Evolutionary conservation across 2,888 invertebrate species (phyloP).

Genomic region (Chrysolina haemoptera): DNA sequence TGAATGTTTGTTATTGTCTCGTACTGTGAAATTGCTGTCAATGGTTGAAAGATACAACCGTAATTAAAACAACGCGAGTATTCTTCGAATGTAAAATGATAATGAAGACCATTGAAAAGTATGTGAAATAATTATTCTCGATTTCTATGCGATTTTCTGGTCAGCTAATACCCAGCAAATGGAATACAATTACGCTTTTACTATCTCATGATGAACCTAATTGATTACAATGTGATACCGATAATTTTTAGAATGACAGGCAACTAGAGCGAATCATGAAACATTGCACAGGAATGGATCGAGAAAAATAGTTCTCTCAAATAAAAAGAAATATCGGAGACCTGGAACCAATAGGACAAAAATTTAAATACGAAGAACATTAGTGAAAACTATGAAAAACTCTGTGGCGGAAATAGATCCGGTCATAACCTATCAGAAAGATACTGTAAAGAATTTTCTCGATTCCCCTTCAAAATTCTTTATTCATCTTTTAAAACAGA

Average conservation of each 20-base stretch:
- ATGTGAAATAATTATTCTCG: slow-evolving; percentile 31
- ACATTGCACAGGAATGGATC: slow-evolving; percentile 6
- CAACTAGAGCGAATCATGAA: slow-evolving; percentile 39
- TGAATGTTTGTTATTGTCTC: too few species aligned
- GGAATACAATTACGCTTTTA: slow-evolving; percentile 37
- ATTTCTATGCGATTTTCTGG: slow-evolving; percentile 37
- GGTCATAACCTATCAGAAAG: too few species aligned
- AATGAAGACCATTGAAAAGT: slow-evolving; percentile 4
- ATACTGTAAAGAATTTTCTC: too few species aligned
- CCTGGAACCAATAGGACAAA: too few species aligned
- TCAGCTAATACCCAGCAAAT: slow-evolving; percentile 26
- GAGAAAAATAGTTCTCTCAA: neutral
- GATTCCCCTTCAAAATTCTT: too few species aligned
- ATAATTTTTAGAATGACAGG: slow-evolving; percentile 31
- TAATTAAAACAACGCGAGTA: neutral
- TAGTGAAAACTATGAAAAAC: too few species aligned
- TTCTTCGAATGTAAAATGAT: neutral
- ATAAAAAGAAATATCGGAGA: too few species aligned
- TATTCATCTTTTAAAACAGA: too few species aligned
- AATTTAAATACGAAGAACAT: too few species aligned
- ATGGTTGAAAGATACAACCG: neutral
- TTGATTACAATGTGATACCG: slow-evolving; percentile 32
- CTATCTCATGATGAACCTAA: slow-evolving; percentile 35
- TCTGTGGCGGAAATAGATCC: too few species aligned
- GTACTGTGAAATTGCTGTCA: neutral